These are phyloP conservation scores for Macrophya alboannulata DNA, from an alignment of 2,888 invertebrate species.

Conservation along the genomic window DNA sequence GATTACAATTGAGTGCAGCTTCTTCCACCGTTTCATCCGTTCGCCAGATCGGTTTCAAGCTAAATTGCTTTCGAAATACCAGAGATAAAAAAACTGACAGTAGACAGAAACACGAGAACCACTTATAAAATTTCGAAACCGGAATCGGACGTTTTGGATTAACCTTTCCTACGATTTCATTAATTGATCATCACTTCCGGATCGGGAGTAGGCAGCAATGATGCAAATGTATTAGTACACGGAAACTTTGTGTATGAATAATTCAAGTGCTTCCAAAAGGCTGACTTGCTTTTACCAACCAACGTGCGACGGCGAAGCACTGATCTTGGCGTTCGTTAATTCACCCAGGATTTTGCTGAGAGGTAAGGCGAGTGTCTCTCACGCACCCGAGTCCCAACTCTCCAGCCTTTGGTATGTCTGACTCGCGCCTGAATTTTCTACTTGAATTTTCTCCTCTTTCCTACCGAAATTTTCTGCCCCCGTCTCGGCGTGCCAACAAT, in stretches of 20 bases:
- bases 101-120: neutral
- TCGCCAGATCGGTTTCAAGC: neutral
- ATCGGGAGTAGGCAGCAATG: neutral
- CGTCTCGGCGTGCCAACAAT: slow-evolving; percentile 29
- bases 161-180: neutral
- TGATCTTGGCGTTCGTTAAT: slow-evolving; percentile 45
- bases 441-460: slow-evolving; percentile 19
- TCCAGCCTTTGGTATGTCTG: slow-evolving; percentile 7
- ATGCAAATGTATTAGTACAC: slow-evolving; percentile 22
- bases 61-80: slow-evolving; percentile 29
- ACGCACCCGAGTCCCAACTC: neutral
- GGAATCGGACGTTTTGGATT: neutral
- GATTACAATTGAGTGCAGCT: slow-evolving; percentile 31
- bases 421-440: slow-evolving; percentile 40
- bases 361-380: slow-evolving; percentile 25
- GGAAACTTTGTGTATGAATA: slow-evolving; percentile 30
- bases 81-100: neutral
- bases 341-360: slow-evolving; percentile 25
- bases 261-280: slow-evolving; percentile 36
- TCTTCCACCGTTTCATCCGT: slow-evolving; percentile 24
- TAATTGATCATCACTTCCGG: slow-evolving; percentile 5
- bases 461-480: neutral
- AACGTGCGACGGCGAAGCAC: neutral
- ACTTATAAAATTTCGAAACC: neutral
- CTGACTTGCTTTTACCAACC: slow-evolving; percentile 11